phyloP scores from a whole-genome alignment of 2,797 vertebrate genomes.

The Babyrousa celebensis region DNA sequence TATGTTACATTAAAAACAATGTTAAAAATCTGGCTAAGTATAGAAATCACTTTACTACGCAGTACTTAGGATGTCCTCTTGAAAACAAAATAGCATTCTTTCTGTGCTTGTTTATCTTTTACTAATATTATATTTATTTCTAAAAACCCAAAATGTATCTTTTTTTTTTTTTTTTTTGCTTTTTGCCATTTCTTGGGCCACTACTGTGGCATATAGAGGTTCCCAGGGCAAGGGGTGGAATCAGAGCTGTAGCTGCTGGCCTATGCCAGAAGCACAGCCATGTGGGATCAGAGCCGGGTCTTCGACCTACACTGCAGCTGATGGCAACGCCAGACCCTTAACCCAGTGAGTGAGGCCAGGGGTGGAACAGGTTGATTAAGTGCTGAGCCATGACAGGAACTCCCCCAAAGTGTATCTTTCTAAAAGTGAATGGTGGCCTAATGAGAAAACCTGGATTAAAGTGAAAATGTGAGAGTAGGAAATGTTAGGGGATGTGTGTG shows the following conservation, averaged over 20 bases:
- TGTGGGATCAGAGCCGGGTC: no score
- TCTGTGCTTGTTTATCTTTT: conserved; percentile 10
- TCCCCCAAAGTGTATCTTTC: not conserved
- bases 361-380: no score
- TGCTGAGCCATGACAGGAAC: no score
- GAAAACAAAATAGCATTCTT: conserved; percentile 44
- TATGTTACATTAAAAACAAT: conserved; percentile 16
- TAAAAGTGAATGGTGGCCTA: not conserved
- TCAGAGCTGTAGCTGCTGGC: no score
- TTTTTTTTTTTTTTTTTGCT: not conserved
- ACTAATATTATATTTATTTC: not conserved
- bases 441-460: conserved; percentile 32
- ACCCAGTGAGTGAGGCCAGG: no score
- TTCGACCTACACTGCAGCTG: no score
- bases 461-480: not conserved
- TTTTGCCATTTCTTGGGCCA: no score
- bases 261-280: no score
- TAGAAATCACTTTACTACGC: conserved; percentile 15
- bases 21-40: conserved; percentile 36
- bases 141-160: conserved; percentile 5
- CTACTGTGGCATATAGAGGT: no score
- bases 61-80: conserved; percentile 29
- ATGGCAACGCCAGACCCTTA: no score
- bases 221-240: no score
- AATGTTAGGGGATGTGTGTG: not conserved